Base-by-base conservation (phyloP, 1,140 invertebrate species). In the Aphelenchoides fujianensis region DNA sequence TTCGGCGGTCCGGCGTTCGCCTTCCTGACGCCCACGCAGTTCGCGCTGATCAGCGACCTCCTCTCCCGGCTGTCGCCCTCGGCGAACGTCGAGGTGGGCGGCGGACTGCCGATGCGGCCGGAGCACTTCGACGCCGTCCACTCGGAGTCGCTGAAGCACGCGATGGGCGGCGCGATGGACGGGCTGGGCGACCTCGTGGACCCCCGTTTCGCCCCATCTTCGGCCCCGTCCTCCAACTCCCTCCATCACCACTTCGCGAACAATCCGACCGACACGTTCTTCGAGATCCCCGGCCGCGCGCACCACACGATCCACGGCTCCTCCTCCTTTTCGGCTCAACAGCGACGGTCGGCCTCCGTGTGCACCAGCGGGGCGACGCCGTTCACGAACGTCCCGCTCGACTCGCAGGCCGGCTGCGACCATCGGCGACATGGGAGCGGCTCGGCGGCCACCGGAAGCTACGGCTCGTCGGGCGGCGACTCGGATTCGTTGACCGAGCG, bases 21-120 rank as follows among this genome's bases (percentile, higher is more conserved):
- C 31, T 63, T 77, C 34, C 16, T 80, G 5, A 80, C 72, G 23
- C 75, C 76, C 3, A 81, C 63, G 48, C 76, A 78, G 64, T 34
- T 78, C 0, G 27, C 19, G 12, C 35, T 78, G 32, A 5, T 78
- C 16, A 37, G 48, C 31, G 74, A 74, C 3, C 55, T 78, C 28
- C 68, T 80, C 28, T 5, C 79, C 2, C 27, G 35, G 23, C 52
- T 79, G 16, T 61, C 63, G 27, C 75, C 75, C 31, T 72, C 16
- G 68, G 68, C 48, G 28, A 12, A 41, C 28, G n/a, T n/a, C n/a
- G n/a, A n/a, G 30, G n/a, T 16, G 35, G 48, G 28, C 52, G 78
- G 78, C 12, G 78, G 78, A 9, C 34, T 41, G 31, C 76, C 77
- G 9, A 78, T 78, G 77, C 28, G 67, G 3, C 34, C 73, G 27